Conservation (phyloP, 2,113 vertebrate species). For the Fulica atra region DNA sequence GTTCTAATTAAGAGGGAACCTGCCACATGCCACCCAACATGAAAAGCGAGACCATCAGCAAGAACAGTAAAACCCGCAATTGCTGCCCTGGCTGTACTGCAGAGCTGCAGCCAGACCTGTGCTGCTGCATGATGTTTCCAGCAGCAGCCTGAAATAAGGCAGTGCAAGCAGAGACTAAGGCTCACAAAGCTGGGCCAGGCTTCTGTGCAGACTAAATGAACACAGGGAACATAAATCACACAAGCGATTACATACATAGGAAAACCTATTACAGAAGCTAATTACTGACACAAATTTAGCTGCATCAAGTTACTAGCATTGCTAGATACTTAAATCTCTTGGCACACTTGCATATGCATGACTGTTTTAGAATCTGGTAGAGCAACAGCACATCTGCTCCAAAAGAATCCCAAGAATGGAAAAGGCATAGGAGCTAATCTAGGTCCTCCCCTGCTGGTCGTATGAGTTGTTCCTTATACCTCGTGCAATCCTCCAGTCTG, state of each 20-base stretch:
- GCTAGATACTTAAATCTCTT: constrained; percentile 75
- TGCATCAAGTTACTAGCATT: constrained; percentile 76
- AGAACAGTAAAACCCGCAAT: constrained; percentile 5
- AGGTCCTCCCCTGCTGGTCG: not conserved
- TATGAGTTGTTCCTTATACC: fast-evolving
- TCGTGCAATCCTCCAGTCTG: too few relatives aligned
- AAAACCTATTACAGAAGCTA: constrained; percentile 83
- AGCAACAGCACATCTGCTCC: not conserved
- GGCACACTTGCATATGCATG: constrained; percentile 34
- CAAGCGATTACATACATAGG: constrained; percentile 79
- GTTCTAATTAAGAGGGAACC: constrained; percentile 89
- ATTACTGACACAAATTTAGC: constrained; percentile 87
- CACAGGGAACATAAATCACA: constrained; percentile 84
- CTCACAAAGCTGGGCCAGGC: not conserved
- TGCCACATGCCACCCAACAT: constrained; percentile 85
- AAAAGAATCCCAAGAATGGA: not conserved
- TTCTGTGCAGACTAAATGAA: constrained; percentile 58
- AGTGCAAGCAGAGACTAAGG: not conserved
- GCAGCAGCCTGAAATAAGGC: not conserved
- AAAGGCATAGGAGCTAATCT: not conserved
- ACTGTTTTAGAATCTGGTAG: constrained; percentile 33
- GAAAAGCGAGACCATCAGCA: constrained; percentile 70
- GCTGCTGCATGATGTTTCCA: not conserved
- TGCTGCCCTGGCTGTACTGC: not conserved
- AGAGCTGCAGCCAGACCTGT: not conserved